phyloP scores from a whole-genome alignment of 2,888 invertebrate species.

The Junonia oenone region DNA sequence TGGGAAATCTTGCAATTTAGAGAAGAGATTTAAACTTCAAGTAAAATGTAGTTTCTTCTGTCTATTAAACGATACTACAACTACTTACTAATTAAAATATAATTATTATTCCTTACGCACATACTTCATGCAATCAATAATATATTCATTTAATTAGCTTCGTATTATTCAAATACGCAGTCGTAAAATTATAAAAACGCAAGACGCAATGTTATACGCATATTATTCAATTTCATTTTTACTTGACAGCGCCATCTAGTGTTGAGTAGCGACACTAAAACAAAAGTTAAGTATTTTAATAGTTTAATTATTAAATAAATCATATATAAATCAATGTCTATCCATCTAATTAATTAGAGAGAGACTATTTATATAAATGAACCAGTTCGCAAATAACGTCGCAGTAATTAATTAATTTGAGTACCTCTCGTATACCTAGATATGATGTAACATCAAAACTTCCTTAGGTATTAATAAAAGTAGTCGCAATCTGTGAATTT shows the following conservation, averaged over 20 bases:
- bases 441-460: neutral
- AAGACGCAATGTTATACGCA: neutral
- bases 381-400: neutral
- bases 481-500: too few species aligned
- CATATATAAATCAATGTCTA: slow-evolving; percentile 31
- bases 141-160: neutral
- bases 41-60: too few species aligned
- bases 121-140: neutral
- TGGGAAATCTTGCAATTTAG: too few species aligned
- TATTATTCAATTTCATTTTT: neutral
- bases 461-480: too few species aligned
- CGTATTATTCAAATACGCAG: neutral
- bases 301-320: slow-evolving; percentile 32
- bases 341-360: slow-evolving; percentile 34
- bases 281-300: slow-evolving; percentile 13
- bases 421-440: neutral
- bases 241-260: slow-evolving; percentile 44
- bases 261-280: slow-evolving; percentile 39
- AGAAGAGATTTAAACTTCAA: too few species aligned
- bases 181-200: neutral
- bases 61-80: neutral
- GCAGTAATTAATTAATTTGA: neutral
- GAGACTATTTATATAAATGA: slow-evolving; percentile 23
- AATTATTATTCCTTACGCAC: neutral
- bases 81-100: neutral